Evolutionary conservation across 1,140 invertebrate species (phyloP), one percentile per base, ranked within the genome.

Genomic region (Scylla paramamosain): DNA sequence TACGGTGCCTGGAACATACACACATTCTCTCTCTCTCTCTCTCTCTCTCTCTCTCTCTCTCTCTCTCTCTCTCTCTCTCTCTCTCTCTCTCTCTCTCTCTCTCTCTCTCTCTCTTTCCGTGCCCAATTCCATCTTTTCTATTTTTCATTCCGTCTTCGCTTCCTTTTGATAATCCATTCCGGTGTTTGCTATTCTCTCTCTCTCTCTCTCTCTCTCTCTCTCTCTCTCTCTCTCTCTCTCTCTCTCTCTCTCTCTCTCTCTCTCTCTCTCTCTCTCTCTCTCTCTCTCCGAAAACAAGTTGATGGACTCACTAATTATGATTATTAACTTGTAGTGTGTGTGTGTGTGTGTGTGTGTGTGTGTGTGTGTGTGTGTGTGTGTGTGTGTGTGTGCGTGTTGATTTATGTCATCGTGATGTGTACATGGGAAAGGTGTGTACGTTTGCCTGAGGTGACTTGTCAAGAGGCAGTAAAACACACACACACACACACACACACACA

Each of bases 331-430:
- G 52, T 59, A 16, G 67, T 77, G 67, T 77, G 67, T 77, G 67
- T 77, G 67, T 77, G 67, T 77, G 67, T 77, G 67, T 77, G 67
- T 77, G 67, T 77, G 67, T 77, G 67, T 77, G 67, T 77, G 67
- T 77, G 67, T 77, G 67, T 77, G 67, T 77, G 67, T 77, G 67
- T 77, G 67, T 77, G 67, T 77, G 67, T 77, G 67, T 77, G 67
- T 77, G 67, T 77, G 52, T 59, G 52, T 59, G 52, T 59, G 52
- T 59, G 10, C 10, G 52, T 59, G 52, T 59, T 59, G 52, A 59
- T 59, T 3, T 59, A 59, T 59, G 52, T 12, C 52, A 14, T 20
- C 10, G 52, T 59, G 10, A 59, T 59, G 52, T 59, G 52, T 59
- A 59, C 52, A 59, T 59, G 52, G 10, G 10, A 59, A 59, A 59